A percentile compares a stretch with the other conserved stretches of the same genome.
phyloP scores from a whole-genome alignment of 2,888 invertebrate species.

The Limnephilus auricula region DNA sequence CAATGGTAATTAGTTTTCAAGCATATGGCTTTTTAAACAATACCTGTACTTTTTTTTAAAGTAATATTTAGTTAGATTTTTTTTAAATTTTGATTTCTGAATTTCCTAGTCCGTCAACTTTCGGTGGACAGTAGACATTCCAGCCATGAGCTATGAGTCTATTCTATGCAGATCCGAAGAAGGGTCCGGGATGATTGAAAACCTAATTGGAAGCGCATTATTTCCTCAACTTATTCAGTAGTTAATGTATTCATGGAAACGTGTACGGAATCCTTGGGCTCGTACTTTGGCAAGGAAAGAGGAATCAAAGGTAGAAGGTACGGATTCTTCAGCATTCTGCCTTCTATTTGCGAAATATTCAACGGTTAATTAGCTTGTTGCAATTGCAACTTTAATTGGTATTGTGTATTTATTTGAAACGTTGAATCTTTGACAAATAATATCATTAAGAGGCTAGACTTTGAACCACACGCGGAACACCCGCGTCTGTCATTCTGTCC shows the following conservation, averaged over 20 bases:
- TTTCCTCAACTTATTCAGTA: not conserved
- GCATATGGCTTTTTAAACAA: too few relatives aligned
- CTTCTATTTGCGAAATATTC: not conserved
- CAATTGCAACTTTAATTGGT: not conserved
- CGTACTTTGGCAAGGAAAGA: not conserved
- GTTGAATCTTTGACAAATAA: too few relatives aligned
- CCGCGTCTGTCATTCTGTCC: too few relatives aligned
- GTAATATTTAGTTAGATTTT: not conserved
- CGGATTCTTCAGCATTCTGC: not conserved
- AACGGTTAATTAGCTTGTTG: not conserved
- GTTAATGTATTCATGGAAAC: conserved; percentile 10
- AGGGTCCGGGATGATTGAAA: conserved; percentile 6
- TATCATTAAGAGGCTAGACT: too few relatives aligned
- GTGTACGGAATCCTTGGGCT: not conserved
- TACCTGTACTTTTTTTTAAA: not conserved
- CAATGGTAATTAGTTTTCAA: too few relatives aligned
- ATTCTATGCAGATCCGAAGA: conserved; percentile 8
- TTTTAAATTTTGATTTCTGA: not conserved
- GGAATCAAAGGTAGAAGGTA: not conserved
- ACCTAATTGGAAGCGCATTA: conserved; percentile 17
- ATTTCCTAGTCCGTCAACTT: not conserved
- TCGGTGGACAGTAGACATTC: not conserved
- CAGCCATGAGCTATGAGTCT: not conserved
- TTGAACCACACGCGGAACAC: too few relatives aligned
- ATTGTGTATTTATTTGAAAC: not conserved